Percentiles rank a stretch among this genome's conserved stretches.
These are phyloP conservation scores for Pluvianellus socialis DNA, from an alignment of 2,113 vertebrate species.

Conservation along the genomic window DNA sequence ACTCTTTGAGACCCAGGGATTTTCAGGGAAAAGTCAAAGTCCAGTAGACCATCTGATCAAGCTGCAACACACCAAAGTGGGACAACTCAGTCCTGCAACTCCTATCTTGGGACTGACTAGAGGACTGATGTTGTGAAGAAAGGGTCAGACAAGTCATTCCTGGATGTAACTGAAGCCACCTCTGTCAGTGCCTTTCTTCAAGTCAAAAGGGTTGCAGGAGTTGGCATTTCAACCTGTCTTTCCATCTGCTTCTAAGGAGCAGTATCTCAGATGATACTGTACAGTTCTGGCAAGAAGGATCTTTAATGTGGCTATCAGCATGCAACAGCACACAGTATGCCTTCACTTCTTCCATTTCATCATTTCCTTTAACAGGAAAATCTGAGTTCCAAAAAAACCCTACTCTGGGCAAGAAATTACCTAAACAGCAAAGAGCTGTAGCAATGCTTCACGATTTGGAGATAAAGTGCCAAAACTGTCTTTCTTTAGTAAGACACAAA, in stretches of 20 bases:
- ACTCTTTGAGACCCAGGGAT: not conserved
- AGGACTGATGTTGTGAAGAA: not conserved
- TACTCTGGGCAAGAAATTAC: constrained; percentile 30
- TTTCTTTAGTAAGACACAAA: not conserved
- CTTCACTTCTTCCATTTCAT: constrained; percentile 53
- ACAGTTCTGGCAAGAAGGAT: not conserved
- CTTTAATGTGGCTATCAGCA: constrained; percentile 36
- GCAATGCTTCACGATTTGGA: not conserved
- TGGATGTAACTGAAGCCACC: not conserved
- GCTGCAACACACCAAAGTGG: not conserved
- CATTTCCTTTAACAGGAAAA: constrained; percentile 59
- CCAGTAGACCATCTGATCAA: not conserved
- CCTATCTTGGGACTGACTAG: not conserved
- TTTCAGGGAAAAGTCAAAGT: not conserved
- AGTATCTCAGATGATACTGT: not conserved
- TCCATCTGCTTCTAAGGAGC: not conserved
- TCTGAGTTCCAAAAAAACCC: constrained; percentile 15
- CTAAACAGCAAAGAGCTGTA: not conserved
- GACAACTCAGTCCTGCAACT: not conserved
- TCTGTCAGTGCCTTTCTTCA: not conserved
- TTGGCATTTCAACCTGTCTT: not conserved
- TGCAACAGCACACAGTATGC: not conserved
- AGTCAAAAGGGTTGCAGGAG: not conserved
- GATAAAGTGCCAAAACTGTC: not conserved
- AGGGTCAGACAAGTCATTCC: not conserved